These are phyloP conservation scores for Leptinotarsa defecta DNA, from an alignment of 1,140 invertebrate genomes.

Conservation along the genomic window DNA sequence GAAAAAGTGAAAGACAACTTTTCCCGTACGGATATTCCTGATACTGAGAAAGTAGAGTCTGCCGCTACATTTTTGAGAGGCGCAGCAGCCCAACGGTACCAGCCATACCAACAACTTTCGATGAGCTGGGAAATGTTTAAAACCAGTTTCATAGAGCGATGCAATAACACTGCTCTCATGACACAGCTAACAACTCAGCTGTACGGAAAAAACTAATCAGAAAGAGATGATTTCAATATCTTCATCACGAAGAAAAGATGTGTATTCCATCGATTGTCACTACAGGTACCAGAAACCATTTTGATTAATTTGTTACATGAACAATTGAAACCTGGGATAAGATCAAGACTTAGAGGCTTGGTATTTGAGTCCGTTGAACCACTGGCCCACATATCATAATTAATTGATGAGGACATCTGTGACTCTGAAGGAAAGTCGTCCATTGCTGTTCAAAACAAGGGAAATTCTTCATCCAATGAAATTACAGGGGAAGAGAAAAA, in stretches of 20 bases:
- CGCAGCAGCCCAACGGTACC: neutral
- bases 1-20: neutral
- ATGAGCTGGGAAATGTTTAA: neutral
- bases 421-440: neutral
- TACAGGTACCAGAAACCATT: neutral
- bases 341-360: no score
- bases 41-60: neutral
- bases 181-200: neutral
- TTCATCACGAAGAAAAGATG: neutral
- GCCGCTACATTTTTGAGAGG: neutral
- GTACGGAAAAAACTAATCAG: neutral
- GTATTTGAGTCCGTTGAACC: neutral
- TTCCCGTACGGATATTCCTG: neutral
- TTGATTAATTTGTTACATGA: neutral
- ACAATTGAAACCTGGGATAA: neutral
- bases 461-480: neutral
- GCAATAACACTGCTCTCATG: neutral
- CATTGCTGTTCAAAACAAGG: neutral
- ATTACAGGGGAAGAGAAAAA: neutral
- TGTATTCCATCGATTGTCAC: neutral
- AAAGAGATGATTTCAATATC: neutral
- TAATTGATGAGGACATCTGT: neutral
- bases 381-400: neutral
- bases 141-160: neutral
- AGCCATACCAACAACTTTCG: no score